These are phyloP conservation scores for Phyto melanocephala DNA, from an alignment of 2,888 invertebrate genomes.

Conservation along the genomic window DNA sequence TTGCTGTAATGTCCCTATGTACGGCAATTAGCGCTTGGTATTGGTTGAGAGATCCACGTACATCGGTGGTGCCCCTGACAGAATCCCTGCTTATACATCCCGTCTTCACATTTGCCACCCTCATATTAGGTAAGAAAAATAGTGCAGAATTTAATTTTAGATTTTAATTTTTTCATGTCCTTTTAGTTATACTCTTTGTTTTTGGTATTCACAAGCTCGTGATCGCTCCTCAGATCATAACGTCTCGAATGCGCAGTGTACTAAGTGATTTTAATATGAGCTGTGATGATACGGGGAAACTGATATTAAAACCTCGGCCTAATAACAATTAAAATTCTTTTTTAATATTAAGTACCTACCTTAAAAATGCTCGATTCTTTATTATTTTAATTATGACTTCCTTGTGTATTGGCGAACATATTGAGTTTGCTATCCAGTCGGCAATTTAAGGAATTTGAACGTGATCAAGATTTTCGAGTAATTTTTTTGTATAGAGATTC, in stretches of 20 bases:
- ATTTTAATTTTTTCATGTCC: conserved; percentile 14
- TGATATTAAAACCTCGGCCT: conserved; percentile 94
- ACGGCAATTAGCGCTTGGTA: conserved; percentile 97
- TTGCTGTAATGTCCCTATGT: conserved; percentile 91
- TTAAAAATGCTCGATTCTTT: background rate
- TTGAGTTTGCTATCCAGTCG: background rate
- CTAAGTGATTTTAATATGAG: conserved; percentile 98
- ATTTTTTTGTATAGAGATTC: too few relatives aligned
- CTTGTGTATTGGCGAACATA: background rate
- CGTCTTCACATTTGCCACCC: conserved; percentile 93
- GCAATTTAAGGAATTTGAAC: conserved; percentile 2
- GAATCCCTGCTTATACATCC: conserved; percentile 96
- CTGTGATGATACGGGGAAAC: conserved; percentile 97
- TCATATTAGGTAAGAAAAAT: conserved; percentile 84
- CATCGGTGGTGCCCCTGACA: conserved; percentile 92
- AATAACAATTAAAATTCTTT: conserved; percentile 74
- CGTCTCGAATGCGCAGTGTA: conserved; percentile 92
- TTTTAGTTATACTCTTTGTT: conserved; percentile 89
- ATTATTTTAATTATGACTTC: conserved; percentile 1
- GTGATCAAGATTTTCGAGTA: too few relatives aligned
- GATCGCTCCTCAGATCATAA: conserved; percentile 97
- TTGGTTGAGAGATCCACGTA: conserved; percentile 96
- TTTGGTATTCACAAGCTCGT: conserved; percentile 97
- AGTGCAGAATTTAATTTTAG: background rate
- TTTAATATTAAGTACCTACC: background rate